Evolutionary conservation across 2,113 vertebrate genomes (phyloP).

Genomic region (Tringa solitaria): DNA sequence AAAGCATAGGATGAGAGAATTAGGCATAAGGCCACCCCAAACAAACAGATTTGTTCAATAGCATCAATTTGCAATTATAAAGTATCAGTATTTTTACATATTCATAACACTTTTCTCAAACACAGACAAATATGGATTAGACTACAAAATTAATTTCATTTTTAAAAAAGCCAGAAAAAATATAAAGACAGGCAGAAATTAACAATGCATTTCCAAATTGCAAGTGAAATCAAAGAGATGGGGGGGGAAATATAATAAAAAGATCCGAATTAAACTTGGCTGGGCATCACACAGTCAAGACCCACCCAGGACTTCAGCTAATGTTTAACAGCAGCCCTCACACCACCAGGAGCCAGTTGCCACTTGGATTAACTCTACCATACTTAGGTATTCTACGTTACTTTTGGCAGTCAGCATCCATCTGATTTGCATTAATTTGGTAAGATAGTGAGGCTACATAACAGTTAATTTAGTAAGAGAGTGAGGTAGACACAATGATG

Average conservation of each 20-base stretch:
- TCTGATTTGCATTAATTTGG: background rate
- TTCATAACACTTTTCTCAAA: background rate
- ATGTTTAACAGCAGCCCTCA: background rate
- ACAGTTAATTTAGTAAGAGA: background rate
- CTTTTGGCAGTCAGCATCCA: background rate
- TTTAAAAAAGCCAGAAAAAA: background rate
- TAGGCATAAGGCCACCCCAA: background rate
- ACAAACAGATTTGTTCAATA: accelerated
- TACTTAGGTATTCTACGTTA: background rate
- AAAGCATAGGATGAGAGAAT: background rate
- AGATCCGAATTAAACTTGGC: background rate
- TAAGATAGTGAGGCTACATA: background rate
- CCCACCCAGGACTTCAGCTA: background rate
- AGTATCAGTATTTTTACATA: background rate
- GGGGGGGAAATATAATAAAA: background rate
- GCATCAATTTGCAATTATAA: background rate
- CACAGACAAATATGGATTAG: background rate
- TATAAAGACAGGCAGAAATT: background rate
- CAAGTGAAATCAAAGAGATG: background rate
- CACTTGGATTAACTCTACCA: background rate
- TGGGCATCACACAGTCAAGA: background rate
- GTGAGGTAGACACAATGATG: background rate
- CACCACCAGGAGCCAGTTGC: accelerated
- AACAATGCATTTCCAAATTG: background rate
- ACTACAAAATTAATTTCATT: background rate